A percentile compares a stretch with the other conserved stretches of the same genome.
Evolutionary conservation across 2,888 invertebrate genomes (phyloP).

Genomic region (Agrotis clavis): DNA sequence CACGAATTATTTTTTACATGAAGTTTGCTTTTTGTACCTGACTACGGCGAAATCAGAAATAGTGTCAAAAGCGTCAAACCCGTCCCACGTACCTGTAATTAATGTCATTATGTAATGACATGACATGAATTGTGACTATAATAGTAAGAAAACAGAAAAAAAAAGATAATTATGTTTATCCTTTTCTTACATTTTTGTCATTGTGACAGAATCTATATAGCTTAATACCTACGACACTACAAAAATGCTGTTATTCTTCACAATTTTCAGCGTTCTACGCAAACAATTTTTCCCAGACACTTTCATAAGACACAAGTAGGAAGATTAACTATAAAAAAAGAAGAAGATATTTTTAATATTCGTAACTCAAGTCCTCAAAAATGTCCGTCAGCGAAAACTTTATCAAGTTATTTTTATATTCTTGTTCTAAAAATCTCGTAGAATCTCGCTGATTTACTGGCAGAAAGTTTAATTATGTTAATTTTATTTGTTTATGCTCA

Average conservation of each 20-base stretch:
- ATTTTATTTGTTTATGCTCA: constrained; percentile 67
- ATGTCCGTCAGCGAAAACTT: constrained; percentile 28
- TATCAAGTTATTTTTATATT: constrained; percentile 35
- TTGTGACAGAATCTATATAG: too few species aligned
- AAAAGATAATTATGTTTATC: background rate
- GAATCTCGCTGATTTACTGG: constrained; percentile 59
- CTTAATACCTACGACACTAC: too few species aligned
- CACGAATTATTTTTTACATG: too few species aligned
- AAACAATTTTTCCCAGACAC: background rate
- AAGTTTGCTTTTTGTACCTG: too few species aligned
- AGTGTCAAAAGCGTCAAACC: too few species aligned
- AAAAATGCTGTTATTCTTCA: background rate
- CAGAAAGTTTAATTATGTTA: constrained; percentile 70
- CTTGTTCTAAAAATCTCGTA: constrained; percentile 39
- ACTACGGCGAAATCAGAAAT: too few species aligned
- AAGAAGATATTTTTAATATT: constrained; percentile 34
- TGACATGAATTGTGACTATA: too few species aligned
- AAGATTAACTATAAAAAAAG: constrained; percentile 29
- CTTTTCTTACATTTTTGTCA: background rate
- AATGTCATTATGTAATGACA: too few species aligned
- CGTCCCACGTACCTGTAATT: too few species aligned
- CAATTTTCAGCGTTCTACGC: background rate
- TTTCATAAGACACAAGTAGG: constrained; percentile 6
- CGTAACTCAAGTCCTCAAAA: constrained; percentile 27
- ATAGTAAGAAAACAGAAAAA: too few species aligned